Evolutionary conservation across 2,888 invertebrate genomes (phyloP), one percentile per base, ranked within the genome.

Genomic region (Loripinus fragilis): DNA sequence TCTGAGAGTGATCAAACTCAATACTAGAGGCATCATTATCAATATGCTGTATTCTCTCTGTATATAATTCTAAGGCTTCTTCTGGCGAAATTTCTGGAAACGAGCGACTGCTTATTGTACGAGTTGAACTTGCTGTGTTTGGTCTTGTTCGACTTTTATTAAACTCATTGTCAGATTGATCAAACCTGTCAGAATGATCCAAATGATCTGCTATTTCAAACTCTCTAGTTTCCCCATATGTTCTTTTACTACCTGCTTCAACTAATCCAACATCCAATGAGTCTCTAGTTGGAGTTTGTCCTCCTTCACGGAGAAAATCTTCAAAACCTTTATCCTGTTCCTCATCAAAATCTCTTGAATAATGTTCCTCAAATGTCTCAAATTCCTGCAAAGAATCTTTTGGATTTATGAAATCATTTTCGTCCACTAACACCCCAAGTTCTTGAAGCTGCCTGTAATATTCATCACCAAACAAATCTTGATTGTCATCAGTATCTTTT

Each of bases 391-490:
- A 77, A 0, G 91, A 91, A 50, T 90, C 86, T 42, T 88, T 85
- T 8, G 85, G 81, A 64, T 86, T 72, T 28, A 77, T 76, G 52
- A 86, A 83, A 38, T 85, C 86, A n/a, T 84, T 78, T 8, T 82
- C 89, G 68, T 91, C 91, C 12, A 90, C 87, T 30, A 91, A 79
- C 38, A 91, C 90, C 20, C 91, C 91, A 25, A 90, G 80, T 45
- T 91, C 90, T 65, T 87, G 86, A 25, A 91, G 77, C 79, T 90
- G 90, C 52, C 88, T 79, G 71, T 89, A 91, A 83, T 91, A 91
- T 41, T 90, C 90, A 52, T 89, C 87, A 42, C 89, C 87, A 80
- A 91, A 90, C 48, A 89, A 78, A 67, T 89, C 89, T 68, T 85
- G 85, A 35, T 85, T 79, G 15, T 81, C 78, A n/a, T 80, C 81